phyloP scores from a whole-genome alignment of 2,888 invertebrate species.

The Drosophila imparisetae region DNA sequence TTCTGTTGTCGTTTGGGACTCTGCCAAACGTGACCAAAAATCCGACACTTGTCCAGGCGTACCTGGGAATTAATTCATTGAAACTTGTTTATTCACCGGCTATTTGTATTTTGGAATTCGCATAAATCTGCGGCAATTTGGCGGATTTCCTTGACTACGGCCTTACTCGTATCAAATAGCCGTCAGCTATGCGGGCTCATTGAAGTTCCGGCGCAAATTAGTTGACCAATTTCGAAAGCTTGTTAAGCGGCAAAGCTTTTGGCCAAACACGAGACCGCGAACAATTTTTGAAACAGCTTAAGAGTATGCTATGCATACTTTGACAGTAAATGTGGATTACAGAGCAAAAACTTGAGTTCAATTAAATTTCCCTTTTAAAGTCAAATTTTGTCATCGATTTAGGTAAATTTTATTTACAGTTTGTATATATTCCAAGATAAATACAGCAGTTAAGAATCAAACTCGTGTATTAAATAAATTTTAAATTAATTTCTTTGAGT shows the following conservation, averaged over 20 bases:
- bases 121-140: constrained; percentile 64
- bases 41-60: constrained; percentile 49
- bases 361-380: not conserved
- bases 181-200: constrained; percentile 31
- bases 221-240: constrained; percentile 20
- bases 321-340: not conserved
- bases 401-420: not conserved
- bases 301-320: constrained; percentile 2
- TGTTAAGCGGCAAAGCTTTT: constrained; percentile 17
- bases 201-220: constrained; percentile 42
- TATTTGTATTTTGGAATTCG: constrained; percentile 37
- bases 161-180: constrained; percentile 28
- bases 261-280: constrained; percentile 1
- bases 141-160: constrained; percentile 38
- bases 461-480: constrained; percentile 6
- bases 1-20: constrained; percentile 4
- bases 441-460: not conserved
- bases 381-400: not conserved
- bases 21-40: constrained; percentile 33
- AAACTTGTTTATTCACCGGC: constrained; percentile 45
- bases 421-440: not conserved
- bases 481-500: constrained; percentile 30
- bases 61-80: constrained; percentile 67
- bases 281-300: not conserved
- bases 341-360: not conserved